Conservation (phyloP, 2,113 vertebrate genomes). For the Campylomormyrus numenius region DNA sequence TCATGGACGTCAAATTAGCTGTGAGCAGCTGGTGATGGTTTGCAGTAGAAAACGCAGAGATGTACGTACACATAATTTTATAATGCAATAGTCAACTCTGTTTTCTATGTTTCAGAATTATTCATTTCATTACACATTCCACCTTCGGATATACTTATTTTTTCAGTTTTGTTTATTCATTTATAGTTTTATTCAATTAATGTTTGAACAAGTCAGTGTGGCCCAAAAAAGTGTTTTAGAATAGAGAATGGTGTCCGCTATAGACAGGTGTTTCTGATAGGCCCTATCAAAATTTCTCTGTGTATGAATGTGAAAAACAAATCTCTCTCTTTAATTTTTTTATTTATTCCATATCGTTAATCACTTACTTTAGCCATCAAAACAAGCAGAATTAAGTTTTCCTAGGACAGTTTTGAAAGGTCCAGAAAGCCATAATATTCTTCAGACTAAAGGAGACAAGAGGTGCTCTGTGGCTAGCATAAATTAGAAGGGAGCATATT, state of each 20-base stretch:
- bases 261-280: background rate
- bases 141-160: background rate
- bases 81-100: background rate
- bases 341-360: background rate
- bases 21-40: background rate
- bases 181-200: background rate
- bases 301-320: background rate
- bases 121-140: background rate
- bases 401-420: background rate
- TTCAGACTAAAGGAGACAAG: background rate
- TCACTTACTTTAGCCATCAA: background rate
- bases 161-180: background rate
- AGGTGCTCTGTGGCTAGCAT: background rate
- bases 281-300: background rate
- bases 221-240: background rate
- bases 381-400: background rate
- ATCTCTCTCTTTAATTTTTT: too few species aligned
- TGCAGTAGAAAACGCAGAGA: background rate
- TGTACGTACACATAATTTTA: background rate
- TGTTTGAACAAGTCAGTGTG: background rate
- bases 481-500: background rate
- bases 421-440: background rate
- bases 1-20: background rate
- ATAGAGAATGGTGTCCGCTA: background rate
- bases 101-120: background rate